Conservation (phyloP, 2,797 vertebrate species). For the Cyprinodon diabolis region DNA sequence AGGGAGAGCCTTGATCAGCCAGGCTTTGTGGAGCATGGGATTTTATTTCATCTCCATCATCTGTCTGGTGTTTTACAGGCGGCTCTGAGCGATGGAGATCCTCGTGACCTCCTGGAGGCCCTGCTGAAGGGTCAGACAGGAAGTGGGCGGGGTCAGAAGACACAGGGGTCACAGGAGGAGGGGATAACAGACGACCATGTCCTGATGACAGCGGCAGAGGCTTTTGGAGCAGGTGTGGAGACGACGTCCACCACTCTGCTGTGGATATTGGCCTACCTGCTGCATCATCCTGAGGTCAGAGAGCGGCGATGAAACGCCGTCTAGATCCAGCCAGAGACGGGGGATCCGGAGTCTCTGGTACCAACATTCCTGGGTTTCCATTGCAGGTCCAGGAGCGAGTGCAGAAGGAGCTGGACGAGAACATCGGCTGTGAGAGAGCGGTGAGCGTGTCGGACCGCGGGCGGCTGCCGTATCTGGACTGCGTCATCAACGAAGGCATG, state of each 20-base stretch:
- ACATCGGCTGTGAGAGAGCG: slow-evolving; percentile 65
- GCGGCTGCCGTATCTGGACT: slow-evolving; percentile 77
- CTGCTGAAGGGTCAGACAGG: slow-evolving; percentile 72
- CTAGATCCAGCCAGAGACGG: too few species aligned
- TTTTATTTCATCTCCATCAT: not conserved
- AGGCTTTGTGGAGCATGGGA: too few species aligned
- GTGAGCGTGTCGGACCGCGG: slow-evolving; percentile 70
- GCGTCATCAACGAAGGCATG: slow-evolving; percentile 81
- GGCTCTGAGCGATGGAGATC: slow-evolving; percentile 59
- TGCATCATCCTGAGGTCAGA: slow-evolving; percentile 77
- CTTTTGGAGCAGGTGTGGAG: slow-evolving; percentile 84
- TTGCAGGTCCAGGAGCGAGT: slow-evolving; percentile 76
- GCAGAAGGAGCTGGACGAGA: slow-evolving; percentile 80
- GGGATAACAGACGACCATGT: slow-evolving; percentile 81
- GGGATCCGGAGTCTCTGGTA: not conserved
- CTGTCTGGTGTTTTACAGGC: slow-evolving; percentile 48
- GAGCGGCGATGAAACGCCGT: not conserved
- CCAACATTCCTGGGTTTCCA: not conserved
- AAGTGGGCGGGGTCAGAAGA: slow-evolving; percentile 14
- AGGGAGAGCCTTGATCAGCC: too few species aligned
- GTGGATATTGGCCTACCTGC: slow-evolving; percentile 81
- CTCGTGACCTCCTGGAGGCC: slow-evolving; percentile 81
- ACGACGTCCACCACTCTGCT: slow-evolving; percentile 82
- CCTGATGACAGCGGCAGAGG: slow-evolving; percentile 82
- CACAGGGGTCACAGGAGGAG: slow-evolving; percentile 27